These are phyloP conservation scores for Sebastes trivittatus DNA, from an alignment of 2,797 vertebrate species.

Conservation along the genomic window DNA sequence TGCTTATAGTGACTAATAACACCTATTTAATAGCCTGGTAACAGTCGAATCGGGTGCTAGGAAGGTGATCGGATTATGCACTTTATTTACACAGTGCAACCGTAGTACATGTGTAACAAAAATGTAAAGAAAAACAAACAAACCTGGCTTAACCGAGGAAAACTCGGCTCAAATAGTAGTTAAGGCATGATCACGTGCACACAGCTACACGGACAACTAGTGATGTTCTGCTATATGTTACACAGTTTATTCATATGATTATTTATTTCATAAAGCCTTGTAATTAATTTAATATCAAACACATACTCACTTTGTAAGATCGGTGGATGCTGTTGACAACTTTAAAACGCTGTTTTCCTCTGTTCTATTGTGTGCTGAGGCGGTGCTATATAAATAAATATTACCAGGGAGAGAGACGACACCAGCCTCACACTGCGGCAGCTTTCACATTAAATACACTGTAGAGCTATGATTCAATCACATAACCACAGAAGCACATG, in stretches of 20 bases:
- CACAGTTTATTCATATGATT: background rate
- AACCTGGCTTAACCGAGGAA: no score
- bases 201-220: no score
- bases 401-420: background rate
- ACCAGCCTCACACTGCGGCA: background rate
- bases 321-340: background rate
- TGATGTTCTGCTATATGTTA: background rate
- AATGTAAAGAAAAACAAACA: rapidly evolving
- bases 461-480: background rate
- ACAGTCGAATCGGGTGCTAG: rapidly evolving
- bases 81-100: no score
- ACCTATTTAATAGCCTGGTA: rapidly evolving
- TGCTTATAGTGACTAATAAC: no score
- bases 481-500: slow-evolving; percentile 1
- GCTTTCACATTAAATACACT: background rate
- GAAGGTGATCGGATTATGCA: no score
- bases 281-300: background rate
- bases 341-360: background rate
- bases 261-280: background rate
- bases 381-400: background rate
- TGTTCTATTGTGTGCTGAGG: background rate
- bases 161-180: no score
- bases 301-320: background rate
- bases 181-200: no score
- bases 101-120: rapidly evolving